These are phyloP conservation scores for Pseudopipra pipra DNA, from an alignment of 2,113 vertebrate species.

Conservation along the genomic window DNA sequence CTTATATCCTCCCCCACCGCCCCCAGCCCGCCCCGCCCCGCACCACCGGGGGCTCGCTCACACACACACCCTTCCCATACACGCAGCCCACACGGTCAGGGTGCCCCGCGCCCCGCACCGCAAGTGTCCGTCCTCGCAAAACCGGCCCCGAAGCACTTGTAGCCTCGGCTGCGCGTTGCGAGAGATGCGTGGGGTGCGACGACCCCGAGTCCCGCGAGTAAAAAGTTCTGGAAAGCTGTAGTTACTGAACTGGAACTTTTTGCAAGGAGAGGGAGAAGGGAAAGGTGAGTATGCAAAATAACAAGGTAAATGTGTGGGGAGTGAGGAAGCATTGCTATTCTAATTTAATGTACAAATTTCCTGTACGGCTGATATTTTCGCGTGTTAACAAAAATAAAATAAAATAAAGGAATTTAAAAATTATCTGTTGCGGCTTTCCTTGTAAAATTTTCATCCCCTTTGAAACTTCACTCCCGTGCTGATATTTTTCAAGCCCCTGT, in stretches of 20 bases:
- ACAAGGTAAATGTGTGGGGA: not conserved
- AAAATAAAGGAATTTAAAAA: too few relatives aligned
- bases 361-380: rapidly evolving
- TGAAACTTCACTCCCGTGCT: not conserved
- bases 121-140: not conserved
- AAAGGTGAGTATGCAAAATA: not conserved
- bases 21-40: not conserved
- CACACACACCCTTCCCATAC: not conserved
- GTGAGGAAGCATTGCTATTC: not conserved
- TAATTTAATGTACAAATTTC: not conserved
- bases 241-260: rapidly evolving
- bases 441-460: not conserved
- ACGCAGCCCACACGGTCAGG: rapidly evolving
- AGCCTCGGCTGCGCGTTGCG: not conserved
- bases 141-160: rapidly evolving
- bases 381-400: not conserved
- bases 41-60: not conserved
- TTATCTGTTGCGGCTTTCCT: not conserved
- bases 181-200: not conserved
- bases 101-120: too few relatives aligned
- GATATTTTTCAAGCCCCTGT: not conserved
- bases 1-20: not conserved
- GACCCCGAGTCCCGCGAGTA: not conserved
- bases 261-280: not conserved
- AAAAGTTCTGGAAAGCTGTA: not conserved